Evolutionary conservation across 1,140 invertebrate genomes (phyloP).

Genomic region (Rhizoglyphus robini): DNA sequence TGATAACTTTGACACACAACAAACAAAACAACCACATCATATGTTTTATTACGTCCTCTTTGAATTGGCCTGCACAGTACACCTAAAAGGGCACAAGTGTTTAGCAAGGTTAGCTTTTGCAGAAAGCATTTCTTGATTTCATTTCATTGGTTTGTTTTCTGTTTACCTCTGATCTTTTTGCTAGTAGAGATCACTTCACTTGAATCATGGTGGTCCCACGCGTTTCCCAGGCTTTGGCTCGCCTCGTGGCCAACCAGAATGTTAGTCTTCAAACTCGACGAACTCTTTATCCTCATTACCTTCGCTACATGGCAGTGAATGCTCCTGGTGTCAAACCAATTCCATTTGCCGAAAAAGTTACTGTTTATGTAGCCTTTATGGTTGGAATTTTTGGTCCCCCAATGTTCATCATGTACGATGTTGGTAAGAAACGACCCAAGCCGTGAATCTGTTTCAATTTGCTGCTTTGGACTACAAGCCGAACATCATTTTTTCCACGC

Average conservation of each 20-base stretch:
- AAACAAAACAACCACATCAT: no score
- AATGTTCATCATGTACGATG: slow-evolving; percentile 13
- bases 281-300: slow-evolving; percentile 10
- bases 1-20: no score
- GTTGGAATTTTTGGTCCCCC: slow-evolving; percentile 4
- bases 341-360: neutral
- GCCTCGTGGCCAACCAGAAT: neutral
- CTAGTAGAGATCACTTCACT: no score
- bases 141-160: no score
- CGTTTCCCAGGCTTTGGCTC: neutral
- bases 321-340: neutral
- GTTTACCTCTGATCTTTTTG: no score
- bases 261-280: slow-evolving; percentile 3
- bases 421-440: neutral
- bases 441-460: no score
- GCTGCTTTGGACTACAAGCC: no score
- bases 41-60: neutral
- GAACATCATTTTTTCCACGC: no score
- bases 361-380: slow-evolving; percentile 2
- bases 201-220: neutral
- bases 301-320: neutral
- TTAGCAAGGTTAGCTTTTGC: neutral
- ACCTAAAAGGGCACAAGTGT: neutral
- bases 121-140: no score
- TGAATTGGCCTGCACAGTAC: neutral